These are phyloP conservation scores for Progne subis DNA, from an alignment of 2,113 vertebrate species.

Conservation along the genomic window DNA sequence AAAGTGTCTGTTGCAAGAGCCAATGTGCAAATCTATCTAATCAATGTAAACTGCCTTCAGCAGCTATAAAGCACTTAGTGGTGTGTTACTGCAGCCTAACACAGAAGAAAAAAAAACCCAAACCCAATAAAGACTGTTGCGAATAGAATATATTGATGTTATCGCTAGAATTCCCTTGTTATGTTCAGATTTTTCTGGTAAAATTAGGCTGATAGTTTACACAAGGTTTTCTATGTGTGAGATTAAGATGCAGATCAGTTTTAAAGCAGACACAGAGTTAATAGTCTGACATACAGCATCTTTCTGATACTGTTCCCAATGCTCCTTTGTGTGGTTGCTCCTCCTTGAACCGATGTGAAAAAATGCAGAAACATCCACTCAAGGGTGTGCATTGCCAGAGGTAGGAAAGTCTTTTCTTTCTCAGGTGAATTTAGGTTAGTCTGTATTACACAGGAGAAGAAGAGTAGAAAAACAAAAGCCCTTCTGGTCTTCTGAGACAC, in stretches of 20 bases:
- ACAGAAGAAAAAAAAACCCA: background rate
- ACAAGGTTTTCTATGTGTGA: background rate
- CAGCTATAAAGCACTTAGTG: background rate
- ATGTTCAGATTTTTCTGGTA: background rate
- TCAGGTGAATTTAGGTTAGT: background rate
- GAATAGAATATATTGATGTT: background rate
- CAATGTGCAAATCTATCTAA: conserved; percentile 28
- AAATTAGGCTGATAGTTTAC: background rate
- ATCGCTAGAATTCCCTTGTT: background rate
- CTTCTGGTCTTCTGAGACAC: background rate
- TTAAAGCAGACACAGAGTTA: background rate
- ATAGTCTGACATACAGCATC: background rate
- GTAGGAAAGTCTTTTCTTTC: background rate
- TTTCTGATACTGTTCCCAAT: background rate
- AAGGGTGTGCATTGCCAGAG: background rate
- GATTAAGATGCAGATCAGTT: background rate
- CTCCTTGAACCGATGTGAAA: background rate
- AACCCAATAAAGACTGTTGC: background rate
- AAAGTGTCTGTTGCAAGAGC: conserved; percentile 7
- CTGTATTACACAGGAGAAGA: background rate
- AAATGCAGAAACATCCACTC: background rate
- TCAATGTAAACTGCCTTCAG: conserved; percentile 20
- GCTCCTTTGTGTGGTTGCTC: background rate
- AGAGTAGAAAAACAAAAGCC: background rate
- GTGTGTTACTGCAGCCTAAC: background rate